Evolutionary conservation across 2,797 vertebrate species (phyloP).

Genomic region (Lycodopsis pacificus): DNA sequence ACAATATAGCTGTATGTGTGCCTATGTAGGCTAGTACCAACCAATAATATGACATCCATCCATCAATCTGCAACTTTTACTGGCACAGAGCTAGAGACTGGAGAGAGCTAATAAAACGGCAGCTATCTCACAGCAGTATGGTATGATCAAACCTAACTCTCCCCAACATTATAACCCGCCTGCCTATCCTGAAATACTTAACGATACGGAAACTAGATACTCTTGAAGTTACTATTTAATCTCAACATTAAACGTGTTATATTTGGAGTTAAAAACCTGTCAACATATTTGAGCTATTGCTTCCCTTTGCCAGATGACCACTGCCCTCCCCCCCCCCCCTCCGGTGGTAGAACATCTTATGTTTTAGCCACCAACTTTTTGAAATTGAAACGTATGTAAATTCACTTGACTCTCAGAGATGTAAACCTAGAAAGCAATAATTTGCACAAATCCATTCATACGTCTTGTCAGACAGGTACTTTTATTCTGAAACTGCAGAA

Average conservation of each 20-base stretch:
- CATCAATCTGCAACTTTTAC: neutral
- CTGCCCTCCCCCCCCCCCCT: neutral
- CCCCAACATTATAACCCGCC: neutral
- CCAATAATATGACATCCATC: neutral
- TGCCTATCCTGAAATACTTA: neutral
- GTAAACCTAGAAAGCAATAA: neutral
- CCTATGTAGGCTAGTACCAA: neutral
- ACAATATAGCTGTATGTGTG: neutral
- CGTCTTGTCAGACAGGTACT: conserved; percentile 12
- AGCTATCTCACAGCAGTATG: neutral
- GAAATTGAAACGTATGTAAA: neutral
- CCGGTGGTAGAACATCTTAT: neutral
- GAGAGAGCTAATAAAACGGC: neutral
- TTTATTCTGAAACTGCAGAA: conserved; percentile 63
- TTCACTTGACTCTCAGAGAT: neutral
- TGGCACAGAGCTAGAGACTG: neutral
- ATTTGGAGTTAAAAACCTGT: neutral
- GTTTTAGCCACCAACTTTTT: neutral
- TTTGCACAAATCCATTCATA: neutral
- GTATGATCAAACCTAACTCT: neutral
- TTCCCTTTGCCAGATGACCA: neutral
- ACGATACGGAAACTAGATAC: neutral
- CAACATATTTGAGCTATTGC: neutral
- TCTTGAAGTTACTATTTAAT: no score
- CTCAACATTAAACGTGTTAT: neutral